Percentiles rank a stretch among this genome's conserved stretches.
Evolutionary conservation across 1,140 invertebrate species (phyloP).

Genomic region (Amphibalanus amphitrite): DNA sequence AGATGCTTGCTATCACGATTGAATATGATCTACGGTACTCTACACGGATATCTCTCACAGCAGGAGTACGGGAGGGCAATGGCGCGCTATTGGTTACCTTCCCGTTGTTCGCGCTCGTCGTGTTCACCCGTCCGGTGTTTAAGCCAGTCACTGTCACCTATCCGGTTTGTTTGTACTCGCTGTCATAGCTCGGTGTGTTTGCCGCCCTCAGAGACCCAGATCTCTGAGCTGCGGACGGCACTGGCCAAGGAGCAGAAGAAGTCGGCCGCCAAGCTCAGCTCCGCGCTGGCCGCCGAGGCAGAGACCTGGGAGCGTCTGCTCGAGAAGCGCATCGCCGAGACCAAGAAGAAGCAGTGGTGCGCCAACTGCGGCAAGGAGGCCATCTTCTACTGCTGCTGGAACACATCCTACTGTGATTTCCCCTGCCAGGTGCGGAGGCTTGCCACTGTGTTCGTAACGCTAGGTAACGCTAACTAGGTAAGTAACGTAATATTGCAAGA

Average conservation of each 20-base stretch:
- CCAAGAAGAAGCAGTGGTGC: too few species aligned
- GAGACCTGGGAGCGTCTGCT: conserved; percentile 42
- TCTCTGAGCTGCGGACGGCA: conserved; percentile 37
- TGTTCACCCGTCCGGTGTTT: too few species aligned
- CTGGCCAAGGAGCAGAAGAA: conserved; percentile 42
- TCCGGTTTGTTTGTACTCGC: too few species aligned
- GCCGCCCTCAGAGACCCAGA: too few species aligned
- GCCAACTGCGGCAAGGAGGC: conserved; percentile 67
- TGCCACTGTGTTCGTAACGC: conserved; percentile 3
- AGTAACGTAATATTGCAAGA: not conserved
- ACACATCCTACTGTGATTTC: conserved; percentile 78
- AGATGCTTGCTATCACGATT: too few species aligned
- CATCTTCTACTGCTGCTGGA: conserved; percentile 75
- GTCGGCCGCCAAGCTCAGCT: conserved; percentile 21
- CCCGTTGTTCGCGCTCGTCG: too few species aligned
- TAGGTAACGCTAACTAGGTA: not conserved
- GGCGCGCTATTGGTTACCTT: too few species aligned
- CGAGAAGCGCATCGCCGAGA: conserved; percentile 45
- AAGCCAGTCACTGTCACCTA: too few species aligned
- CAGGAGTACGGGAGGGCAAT: too few species aligned
- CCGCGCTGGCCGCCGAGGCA: conserved; percentile 32
- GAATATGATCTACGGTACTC: too few species aligned
- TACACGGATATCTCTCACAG: too few species aligned
- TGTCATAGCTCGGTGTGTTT: too few species aligned
- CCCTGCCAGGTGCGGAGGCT: conserved; percentile 56